Conservation (phyloP, 2,888 invertebrate genomes). For the Syrista parreyssii region DNA sequence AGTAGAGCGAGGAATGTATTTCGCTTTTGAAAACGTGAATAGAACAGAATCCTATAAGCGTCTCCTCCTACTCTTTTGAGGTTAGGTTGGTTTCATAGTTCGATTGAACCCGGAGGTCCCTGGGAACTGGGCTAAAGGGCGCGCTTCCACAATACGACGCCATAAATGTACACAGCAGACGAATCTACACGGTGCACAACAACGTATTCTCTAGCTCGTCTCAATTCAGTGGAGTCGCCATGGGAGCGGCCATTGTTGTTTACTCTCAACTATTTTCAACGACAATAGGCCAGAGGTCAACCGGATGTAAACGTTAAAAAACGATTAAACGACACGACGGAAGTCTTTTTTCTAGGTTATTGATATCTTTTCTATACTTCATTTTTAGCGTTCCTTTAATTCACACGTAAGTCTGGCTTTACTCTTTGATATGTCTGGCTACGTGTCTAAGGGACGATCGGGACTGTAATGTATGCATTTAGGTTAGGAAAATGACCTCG, state of each 20-base stretch:
- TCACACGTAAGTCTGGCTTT: background rate
- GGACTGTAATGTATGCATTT: conserved; percentile 40
- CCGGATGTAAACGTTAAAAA: background rate
- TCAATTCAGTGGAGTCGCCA: background rate
- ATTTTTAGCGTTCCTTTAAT: conserved; percentile 11
- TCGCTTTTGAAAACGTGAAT: background rate
- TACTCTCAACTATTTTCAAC: background rate
- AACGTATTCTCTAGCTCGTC: background rate
- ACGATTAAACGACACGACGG: background rate
- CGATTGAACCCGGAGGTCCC: background rate
- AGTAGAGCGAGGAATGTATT: background rate
- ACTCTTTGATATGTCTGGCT: background rate
- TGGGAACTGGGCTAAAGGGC: background rate
- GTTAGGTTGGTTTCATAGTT: background rate
- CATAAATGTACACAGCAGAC: background rate
- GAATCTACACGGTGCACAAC: background rate
- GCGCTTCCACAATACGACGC: background rate
- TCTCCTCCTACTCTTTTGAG: background rate
- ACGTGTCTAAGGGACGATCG: background rate
- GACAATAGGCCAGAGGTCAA: background rate
- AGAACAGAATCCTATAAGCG: background rate
- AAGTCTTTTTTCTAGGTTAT: background rate
- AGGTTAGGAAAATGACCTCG: conserved; percentile 43
- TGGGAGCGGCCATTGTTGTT: background rate
- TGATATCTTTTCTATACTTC: background rate